Conservation (phyloP, 2,888 invertebrate genomes). For the Micoletzkya japonica region DNA sequence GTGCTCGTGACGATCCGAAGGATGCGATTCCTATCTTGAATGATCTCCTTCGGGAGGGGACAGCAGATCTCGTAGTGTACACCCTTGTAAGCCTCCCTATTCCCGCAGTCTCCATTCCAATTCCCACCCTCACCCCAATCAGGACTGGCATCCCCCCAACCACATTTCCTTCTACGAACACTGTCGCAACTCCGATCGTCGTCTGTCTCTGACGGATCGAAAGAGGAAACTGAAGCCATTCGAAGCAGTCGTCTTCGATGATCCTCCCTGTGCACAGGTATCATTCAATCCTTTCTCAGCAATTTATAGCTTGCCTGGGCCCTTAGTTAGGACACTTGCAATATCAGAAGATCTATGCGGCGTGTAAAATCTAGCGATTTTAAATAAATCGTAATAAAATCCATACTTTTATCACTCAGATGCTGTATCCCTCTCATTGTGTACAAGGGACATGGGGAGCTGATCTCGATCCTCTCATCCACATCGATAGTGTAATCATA, state of each 20-base stretch:
- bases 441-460: conserved; percentile 89
- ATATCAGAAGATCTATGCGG: no score
- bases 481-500: neutral
- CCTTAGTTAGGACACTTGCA: no score
- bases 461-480: conserved; percentile 21
- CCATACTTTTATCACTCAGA: no score
- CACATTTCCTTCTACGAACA: conserved; percentile 96
- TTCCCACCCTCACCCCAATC: neutral
- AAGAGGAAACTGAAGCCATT: conserved; percentile 69
- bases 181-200: conserved; percentile 58
- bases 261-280: conserved; percentile 74
- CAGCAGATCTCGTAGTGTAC: conserved; percentile 69
- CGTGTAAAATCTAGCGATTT: no score
- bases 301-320: no score
- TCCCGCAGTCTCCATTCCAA: neutral
- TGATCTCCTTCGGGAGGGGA: conserved; percentile 38
- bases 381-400: no score
- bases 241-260: conserved; percentile 88
- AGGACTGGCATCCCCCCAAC: conserved; percentile 93
- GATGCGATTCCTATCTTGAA: conserved; percentile 55
- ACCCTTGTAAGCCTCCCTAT: conserved; percentile 70
- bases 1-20: conserved; percentile 55
- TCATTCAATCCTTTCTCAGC: neutral
- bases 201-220: conserved; percentile 47
- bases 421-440: conserved; percentile 93